Evolutionary conservation across 2,113 vertebrate species (phyloP).

Genomic region (Stegastes partitus): DNA sequence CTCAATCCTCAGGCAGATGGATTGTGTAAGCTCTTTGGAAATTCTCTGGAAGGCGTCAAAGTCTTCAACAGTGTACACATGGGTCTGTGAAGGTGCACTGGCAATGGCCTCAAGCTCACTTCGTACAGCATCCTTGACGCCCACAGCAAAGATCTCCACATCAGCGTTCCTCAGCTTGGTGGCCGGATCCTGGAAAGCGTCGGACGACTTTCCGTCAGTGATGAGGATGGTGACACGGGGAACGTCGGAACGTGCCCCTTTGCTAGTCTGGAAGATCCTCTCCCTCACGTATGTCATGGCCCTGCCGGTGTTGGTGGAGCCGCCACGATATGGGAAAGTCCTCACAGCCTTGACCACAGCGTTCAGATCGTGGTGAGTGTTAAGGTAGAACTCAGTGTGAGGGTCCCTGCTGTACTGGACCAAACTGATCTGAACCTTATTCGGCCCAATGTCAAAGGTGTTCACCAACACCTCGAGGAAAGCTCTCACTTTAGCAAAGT

Average conservation of each 20-base stretch:
- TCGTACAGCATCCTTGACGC: slow-evolving; percentile 97
- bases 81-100: slow-evolving; percentile 90
- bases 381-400: slow-evolving; percentile 94
- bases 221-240: slow-evolving; percentile 97
- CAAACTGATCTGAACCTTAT: slow-evolving; percentile 96
- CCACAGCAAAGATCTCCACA: slow-evolving; percentile 98
- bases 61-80: slow-evolving; percentile 98
- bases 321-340: slow-evolving; percentile 96
- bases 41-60: slow-evolving; percentile 99
- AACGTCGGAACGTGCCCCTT: slow-evolving; percentile 91
- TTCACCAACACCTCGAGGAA: slow-evolving; percentile 97
- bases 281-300: slow-evolving; percentile 97
- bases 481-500: slow-evolving; percentile 97
- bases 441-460: slow-evolving; percentile 93
- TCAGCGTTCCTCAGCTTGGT: slow-evolving; percentile 89
- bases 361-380: slow-evolving; percentile 89
- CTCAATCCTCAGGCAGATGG: slow-evolving; percentile 96
- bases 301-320: slow-evolving; percentile 97
- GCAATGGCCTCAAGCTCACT: slow-evolving; percentile 96
- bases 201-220: slow-evolving; percentile 98
- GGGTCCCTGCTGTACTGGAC: slow-evolving; percentile 98
- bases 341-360: slow-evolving; percentile 92
- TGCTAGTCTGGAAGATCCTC: slow-evolving; percentile 89
- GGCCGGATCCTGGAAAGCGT: slow-evolving; percentile 95
- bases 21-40: slow-evolving; percentile 95